These are phyloP conservation scores for Operophtera brumata DNA, from an alignment of 2,888 invertebrate species.

Conservation along the genomic window DNA sequence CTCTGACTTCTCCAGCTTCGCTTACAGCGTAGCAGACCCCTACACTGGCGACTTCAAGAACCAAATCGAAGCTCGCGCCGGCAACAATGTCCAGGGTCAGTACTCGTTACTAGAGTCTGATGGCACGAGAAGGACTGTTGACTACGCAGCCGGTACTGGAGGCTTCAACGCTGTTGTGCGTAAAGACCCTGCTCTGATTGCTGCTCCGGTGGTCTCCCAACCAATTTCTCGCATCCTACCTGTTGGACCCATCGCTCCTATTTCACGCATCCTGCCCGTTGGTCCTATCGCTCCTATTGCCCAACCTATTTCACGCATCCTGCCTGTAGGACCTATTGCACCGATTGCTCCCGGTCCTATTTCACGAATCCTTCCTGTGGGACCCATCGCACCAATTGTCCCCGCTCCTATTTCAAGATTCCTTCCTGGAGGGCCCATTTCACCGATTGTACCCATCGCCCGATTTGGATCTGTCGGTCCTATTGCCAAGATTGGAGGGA, in stretches of 20 bases:
- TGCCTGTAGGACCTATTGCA: conserved; percentile 25
- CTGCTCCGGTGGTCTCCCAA: conserved; percentile 28
- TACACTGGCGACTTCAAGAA: conserved; percentile 75
- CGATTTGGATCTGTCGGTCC: background rate
- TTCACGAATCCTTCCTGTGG: conserved; percentile 20
- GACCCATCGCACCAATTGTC: conserved; percentile 18
- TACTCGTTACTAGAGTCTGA: conserved; percentile 71
- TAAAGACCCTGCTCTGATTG: conserved; percentile 61
- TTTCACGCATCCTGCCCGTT: background rate
- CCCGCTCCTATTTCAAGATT: conserved; percentile 4
- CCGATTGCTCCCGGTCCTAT: conserved; percentile 25
- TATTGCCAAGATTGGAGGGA: background rate
- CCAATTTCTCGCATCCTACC: conserved; percentile 9
- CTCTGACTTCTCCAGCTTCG: conserved; percentile 61
- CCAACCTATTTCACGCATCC: conserved; percentile 19
- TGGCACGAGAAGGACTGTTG: conserved; percentile 74
- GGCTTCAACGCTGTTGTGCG: conserved; percentile 79
- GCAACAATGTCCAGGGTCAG: conserved; percentile 45
- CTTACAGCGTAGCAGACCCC: conserved; percentile 74
- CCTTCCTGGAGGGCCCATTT: conserved; percentile 5
- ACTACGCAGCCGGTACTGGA: conserved; percentile 74
- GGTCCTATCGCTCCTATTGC: conserved; percentile 14
- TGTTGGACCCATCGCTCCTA: conserved; percentile 4
- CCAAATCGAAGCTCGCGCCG: conserved; percentile 57
- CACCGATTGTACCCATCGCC: background rate